A percentile compares a stretch with the other conserved stretches of the same genome.
phyloP scores from a whole-genome alignment of 2,797 vertebrate species.

The Schizothorax lantsangensis region DNA sequence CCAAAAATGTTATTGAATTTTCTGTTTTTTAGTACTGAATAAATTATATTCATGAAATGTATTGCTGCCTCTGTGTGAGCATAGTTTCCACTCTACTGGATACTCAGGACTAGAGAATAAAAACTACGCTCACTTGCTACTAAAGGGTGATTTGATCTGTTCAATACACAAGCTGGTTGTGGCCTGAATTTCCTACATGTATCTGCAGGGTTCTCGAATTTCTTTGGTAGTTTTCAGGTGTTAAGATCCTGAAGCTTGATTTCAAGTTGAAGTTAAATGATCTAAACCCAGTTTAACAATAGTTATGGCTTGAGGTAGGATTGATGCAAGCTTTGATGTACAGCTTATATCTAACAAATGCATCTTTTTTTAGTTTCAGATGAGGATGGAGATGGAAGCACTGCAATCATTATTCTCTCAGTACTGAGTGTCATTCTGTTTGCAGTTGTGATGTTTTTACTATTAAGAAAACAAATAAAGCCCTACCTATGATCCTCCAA shows the following conservation, averaged over 20 bases:
- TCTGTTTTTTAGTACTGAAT: too few relatives aligned
- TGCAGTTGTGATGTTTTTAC: constrained; percentile 1
- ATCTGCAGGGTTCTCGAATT: not conserved
- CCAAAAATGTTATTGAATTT: not conserved
- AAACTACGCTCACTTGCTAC: not conserved
- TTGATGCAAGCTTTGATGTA: not conserved
- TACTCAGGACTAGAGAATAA: not conserved
- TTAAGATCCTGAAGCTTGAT: not conserved
- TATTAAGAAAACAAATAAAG: not conserved
- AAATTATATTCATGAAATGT: not conserved
- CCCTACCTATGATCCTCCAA: not conserved
- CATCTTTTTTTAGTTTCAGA: not conserved
- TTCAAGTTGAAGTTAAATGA: not conserved
- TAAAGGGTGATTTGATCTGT: not conserved
- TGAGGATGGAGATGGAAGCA: too few relatives aligned
- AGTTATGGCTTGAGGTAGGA: not conserved
- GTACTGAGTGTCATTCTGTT: not conserved
- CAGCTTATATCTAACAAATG: not conserved
- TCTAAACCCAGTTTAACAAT: not conserved
- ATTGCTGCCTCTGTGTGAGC: not conserved
- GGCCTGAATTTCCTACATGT: not conserved
- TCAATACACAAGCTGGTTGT: not conserved
- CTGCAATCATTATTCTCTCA: not conserved
- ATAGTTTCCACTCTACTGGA: not conserved
- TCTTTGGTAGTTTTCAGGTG: not conserved